Conservation (phyloP, 2,113 vertebrate genomes). For the Oryzias woworae region DNA sequence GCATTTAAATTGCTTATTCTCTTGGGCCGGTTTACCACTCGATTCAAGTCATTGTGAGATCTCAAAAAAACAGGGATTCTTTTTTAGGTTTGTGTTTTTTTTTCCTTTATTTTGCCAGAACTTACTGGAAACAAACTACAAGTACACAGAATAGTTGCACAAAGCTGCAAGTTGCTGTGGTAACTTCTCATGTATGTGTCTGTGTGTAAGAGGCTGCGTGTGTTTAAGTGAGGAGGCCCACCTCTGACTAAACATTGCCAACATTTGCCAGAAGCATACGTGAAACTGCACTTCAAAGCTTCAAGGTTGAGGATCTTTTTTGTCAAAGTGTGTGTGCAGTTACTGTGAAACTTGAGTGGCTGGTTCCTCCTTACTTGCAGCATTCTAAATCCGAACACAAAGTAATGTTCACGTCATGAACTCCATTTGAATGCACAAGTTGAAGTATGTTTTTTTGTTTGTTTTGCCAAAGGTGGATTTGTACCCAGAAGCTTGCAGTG, state of each 20-base stretch:
- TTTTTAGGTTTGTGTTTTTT: constrained; percentile 9
- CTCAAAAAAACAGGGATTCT: constrained; percentile 25
- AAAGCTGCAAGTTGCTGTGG: constrained; percentile 51
- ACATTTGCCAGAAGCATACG: constrained; percentile 28
- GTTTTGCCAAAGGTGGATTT: too few relatives aligned
- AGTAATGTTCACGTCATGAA: too few relatives aligned
- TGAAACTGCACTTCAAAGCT: constrained; percentile 16
- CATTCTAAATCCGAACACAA: too few relatives aligned
- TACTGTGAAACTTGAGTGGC: background rate
- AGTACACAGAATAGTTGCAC: constrained; percentile 50
- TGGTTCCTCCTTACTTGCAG: background rate
- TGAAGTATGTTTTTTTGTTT: too few relatives aligned
- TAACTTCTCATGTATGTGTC: constrained; percentile 42
- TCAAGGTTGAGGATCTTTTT: constrained; percentile 15
- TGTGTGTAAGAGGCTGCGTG: constrained; percentile 16
- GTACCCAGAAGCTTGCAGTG: background rate
- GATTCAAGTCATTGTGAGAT: constrained; percentile 23
- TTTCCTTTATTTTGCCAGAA: constrained; percentile 36
- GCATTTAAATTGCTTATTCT: constrained; percentile 17
- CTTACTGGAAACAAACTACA: constrained; percentile 55
- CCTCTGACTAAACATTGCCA: constrained; percentile 57
- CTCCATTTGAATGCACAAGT: too few relatives aligned
- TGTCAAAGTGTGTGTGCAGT: constrained; percentile 5
- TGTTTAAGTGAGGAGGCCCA: constrained; percentile 41
- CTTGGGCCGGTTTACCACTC: background rate